These are phyloP conservation scores for Pampus argenteus DNA, from an alignment of 2,797 vertebrate species.

Conservation along the genomic window DNA sequence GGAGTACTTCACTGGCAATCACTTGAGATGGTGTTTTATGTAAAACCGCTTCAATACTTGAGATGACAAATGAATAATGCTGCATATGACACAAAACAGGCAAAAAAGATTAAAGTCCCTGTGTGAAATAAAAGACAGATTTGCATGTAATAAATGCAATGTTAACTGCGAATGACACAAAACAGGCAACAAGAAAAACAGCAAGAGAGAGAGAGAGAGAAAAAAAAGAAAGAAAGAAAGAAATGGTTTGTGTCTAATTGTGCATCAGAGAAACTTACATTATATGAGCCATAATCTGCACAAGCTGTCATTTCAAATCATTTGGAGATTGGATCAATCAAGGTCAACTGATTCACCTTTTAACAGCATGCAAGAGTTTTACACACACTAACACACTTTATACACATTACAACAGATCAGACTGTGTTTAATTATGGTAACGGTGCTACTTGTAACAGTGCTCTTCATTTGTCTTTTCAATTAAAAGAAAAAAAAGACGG, in stretches of 20 bases:
- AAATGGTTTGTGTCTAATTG: too few species aligned
- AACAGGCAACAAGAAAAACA: not conserved
- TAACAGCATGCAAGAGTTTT: not conserved
- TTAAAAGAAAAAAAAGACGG: not conserved
- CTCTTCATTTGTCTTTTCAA: not conserved
- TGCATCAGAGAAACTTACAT: not conserved
- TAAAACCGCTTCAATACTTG: constrained; percentile 1
- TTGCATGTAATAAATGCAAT: not conserved
- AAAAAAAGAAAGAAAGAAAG: not conserved
- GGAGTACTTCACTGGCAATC: constrained; percentile 39
- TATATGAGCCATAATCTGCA: not conserved
- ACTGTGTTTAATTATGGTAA: not conserved
- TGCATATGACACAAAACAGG: not conserved
- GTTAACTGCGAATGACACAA: constrained; percentile 1
- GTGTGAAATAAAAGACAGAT: not conserved
- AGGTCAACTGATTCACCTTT: not conserved
- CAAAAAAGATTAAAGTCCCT: not conserved
- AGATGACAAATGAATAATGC: not conserved
- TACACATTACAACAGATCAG: not conserved
- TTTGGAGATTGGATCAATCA: not conserved
- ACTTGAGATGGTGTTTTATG: constrained; percentile 32
- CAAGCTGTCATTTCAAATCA: not conserved
- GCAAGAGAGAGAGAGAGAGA: not conserved
- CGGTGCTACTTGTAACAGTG: not conserved
- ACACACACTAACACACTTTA: not conserved